These are phyloP conservation scores for Lepidurus arcticus DNA, from an alignment of 1,140 invertebrate genomes.

Conservation along the genomic window DNA sequence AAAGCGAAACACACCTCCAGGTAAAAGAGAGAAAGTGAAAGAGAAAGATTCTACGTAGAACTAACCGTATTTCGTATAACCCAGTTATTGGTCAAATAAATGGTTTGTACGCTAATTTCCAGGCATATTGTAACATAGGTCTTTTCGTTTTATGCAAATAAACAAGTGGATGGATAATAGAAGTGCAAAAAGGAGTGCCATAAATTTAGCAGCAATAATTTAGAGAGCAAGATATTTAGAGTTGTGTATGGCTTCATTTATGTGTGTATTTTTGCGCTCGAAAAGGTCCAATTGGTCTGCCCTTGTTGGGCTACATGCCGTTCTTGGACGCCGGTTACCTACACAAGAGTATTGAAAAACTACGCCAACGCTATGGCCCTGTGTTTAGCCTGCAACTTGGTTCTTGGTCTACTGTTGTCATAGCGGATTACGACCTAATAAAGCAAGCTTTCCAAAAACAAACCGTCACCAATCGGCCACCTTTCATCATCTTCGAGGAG, in stretches of 20 bases:
- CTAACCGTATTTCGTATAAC: too few species aligned
- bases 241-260: too few species aligned
- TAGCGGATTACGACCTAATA: slow-evolving; percentile 24
- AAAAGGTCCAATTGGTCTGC: slow-evolving; percentile 42
- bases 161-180: too few species aligned
- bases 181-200: too few species aligned
- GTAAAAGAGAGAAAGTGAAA: too few species aligned
- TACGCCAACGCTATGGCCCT: background rate
- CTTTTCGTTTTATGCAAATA: background rate
- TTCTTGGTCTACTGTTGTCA: slow-evolving; percentile 25
- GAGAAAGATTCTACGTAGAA: too few species aligned
- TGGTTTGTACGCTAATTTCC: too few species aligned
- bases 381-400: slow-evolving; percentile 22
- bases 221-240: too few species aligned
- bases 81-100: too few species aligned
- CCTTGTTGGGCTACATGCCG: slow-evolving; percentile 20
- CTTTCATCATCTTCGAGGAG: background rate
- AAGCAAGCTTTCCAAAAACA: background rate
- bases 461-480: background rate
- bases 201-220: too few species aligned
- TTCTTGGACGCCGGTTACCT: background rate
- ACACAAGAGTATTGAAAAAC: slow-evolving; percentile 26
- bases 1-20: too few species aligned
- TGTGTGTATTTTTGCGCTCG: background rate
- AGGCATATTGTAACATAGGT: too few species aligned